Evolutionary conservation across 1,140 invertebrate species (phyloP).

Genomic region (Kradibia gibbosae): DNA sequence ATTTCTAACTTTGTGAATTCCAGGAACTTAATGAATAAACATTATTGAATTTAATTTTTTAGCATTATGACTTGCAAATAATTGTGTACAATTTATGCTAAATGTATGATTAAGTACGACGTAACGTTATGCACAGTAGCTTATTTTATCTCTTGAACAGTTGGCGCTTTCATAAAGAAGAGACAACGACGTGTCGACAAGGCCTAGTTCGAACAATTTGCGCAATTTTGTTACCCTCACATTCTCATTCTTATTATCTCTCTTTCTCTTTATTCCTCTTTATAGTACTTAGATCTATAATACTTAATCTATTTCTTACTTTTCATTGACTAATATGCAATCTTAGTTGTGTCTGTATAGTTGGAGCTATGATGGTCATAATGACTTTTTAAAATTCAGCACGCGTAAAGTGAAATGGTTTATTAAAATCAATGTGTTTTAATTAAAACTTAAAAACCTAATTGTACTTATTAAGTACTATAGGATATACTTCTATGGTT

Average conservation of each 20-base stretch:
- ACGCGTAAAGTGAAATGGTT: not conserved
- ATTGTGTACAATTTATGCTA: not conserved
- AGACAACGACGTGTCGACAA: not conserved
- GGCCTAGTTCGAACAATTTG: not conserved
- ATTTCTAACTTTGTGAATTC: not conserved
- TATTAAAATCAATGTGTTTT: slow-evolving; percentile 2
- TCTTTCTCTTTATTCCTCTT: slow-evolving; percentile 10
- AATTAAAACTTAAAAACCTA: not conserved
- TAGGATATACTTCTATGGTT: too few relatives aligned
- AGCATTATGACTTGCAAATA: not conserved
- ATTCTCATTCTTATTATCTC: too few relatives aligned
- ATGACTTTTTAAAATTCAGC: not conserved
- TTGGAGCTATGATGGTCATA: not conserved
- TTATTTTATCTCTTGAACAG: slow-evolving; percentile 27
- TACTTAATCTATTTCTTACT: not conserved
- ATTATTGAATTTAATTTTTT: not conserved
- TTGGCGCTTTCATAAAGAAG: slow-evolving; percentile 34
- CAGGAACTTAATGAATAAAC: not conserved
- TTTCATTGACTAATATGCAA: slow-evolving; percentile 23
- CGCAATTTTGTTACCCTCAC: not conserved
- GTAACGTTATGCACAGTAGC: slow-evolving; percentile 8
- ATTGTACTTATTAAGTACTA: too few relatives aligned
- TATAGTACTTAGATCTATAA: not conserved
- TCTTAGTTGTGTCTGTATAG: slow-evolving; percentile 30
- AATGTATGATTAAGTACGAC: not conserved